Conservation (phyloP, 1,140 invertebrate species). For the Drosophila biarmipes region DNA sequence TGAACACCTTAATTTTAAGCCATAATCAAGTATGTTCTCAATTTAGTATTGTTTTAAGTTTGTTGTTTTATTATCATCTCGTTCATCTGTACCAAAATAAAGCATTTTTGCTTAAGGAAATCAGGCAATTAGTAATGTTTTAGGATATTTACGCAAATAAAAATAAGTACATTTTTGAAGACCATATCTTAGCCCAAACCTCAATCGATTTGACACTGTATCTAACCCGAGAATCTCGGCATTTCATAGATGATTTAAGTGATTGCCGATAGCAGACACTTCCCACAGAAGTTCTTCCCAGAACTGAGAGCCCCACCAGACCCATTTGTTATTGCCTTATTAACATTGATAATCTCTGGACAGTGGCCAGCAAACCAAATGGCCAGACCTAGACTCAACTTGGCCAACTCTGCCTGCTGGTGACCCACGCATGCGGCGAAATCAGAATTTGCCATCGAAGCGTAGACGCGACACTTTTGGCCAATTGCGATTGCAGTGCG, state of each 20-base stretch:
- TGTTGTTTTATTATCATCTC: too few species aligned
- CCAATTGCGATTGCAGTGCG: constrained; percentile 55
- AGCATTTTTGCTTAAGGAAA: too few species aligned
- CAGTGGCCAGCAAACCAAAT: constrained; percentile 66
- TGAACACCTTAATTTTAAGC: too few species aligned
- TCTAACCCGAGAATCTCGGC: constrained; percentile 25
- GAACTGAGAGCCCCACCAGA: constrained; percentile 29
- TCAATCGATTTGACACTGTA: constrained; percentile 31
- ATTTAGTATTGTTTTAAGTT: too few species aligned
- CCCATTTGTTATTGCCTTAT: constrained; percentile 72
- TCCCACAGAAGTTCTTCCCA: constrained; percentile 41
- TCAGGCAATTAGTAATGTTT: too few species aligned
- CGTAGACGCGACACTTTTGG: constrained; percentile 76
- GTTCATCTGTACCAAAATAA: too few species aligned
- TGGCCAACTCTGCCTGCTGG: constrained; percentile 11
- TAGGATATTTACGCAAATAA: too few species aligned
- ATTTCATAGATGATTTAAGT: constrained; percentile 70
- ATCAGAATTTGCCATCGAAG: constrained; percentile 60
- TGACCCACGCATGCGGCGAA: constrained; percentile 63
- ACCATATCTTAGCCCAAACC: not conserved
- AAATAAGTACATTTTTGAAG: not conserved
- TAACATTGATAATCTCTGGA: constrained; percentile 80
- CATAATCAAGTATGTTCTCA: too few species aligned
- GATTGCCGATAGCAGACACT: constrained; percentile 46
- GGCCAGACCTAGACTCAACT: constrained; percentile 10